phyloP scores from a whole-genome alignment of 2,888 invertebrate genomes.

The Dermolepida albohirtum region DNA sequence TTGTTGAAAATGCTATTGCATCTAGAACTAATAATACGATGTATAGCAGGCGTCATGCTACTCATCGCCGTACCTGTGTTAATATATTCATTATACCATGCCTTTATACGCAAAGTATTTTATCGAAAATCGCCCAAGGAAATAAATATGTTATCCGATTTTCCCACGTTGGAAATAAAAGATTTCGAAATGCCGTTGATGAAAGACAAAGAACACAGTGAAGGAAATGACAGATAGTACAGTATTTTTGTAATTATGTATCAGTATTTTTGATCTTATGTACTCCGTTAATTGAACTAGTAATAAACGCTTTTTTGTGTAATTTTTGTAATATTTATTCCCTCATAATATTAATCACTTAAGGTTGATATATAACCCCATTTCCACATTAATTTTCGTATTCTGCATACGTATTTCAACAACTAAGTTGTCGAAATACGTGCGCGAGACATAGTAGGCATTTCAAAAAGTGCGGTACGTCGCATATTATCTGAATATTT shows the following conservation, averaged over 20 bases:
- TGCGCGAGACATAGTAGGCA: no score
- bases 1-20: conserved; percentile 28
- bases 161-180: neutral
- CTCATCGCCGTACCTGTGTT: conserved; percentile 28
- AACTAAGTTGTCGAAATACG: no score
- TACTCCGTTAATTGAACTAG: no score
- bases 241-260: conserved; percentile 10
- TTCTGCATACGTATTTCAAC: no score
- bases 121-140: conserved; percentile 1
- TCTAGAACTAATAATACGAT: conserved; percentile 24
- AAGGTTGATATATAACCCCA: no score
- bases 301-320: no score
- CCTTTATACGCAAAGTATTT: conserved; percentile 6
- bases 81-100: conserved; percentile 6
- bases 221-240: neutral
- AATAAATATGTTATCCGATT: neutral
- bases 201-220: neutral
- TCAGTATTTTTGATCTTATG: no score
- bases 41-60: conserved; percentile 17
- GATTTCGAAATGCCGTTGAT: conserved; percentile 20
- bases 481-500: no score
- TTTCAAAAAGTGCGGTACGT: no score
- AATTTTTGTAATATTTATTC: no score
- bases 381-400: no score
- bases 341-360: no score